Evolutionary conservation across 2,113 vertebrate species (phyloP).

Genomic region (Platichthys stellatus): DNA sequence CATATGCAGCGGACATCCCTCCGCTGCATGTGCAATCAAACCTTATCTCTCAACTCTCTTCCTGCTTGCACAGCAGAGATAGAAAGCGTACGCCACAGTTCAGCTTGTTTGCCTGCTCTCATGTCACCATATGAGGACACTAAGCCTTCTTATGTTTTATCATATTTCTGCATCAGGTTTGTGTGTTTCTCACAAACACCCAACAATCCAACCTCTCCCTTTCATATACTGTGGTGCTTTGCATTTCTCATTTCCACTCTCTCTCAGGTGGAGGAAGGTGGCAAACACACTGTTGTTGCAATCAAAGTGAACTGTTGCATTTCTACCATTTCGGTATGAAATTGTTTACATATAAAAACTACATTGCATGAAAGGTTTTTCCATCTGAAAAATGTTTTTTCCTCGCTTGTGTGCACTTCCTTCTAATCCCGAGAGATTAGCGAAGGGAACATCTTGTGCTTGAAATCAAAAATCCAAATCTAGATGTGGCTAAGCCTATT

Average conservation of each 20-base stretch:
- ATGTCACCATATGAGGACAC: conserved; percentile 47
- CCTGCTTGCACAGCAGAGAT: conserved; percentile 56
- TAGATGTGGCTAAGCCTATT: conserved; percentile 40
- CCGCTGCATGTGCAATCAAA: conserved; percentile 40
- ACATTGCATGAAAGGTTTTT: conserved; percentile 2
- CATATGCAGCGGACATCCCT: conserved; percentile 19
- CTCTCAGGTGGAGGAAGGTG: conserved; percentile 15
- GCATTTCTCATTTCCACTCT: conserved; percentile 40
- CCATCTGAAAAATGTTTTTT: conserved; percentile 4
- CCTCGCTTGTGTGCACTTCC: background rate
- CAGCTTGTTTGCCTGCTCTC: conserved; percentile 36
- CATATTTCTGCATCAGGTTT: conserved; percentile 9
- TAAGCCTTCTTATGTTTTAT: conserved; percentile 71
- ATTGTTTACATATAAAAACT: conserved; percentile 3
- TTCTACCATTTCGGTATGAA: background rate
- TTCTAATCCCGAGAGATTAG: conserved; percentile 44
- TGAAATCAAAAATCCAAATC: conserved; percentile 42
- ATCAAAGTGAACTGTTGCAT: background rate
- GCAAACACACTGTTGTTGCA: conserved; percentile 7
- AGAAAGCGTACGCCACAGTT: conserved; percentile 7
- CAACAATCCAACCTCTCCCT: background rate
- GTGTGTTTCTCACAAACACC: background rate
- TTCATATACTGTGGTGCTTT: conserved; percentile 29
- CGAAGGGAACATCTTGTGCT: conserved; percentile 26
- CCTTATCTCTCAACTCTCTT: conserved; percentile 62